Evolutionary conservation across 2,797 vertebrate genomes (phyloP).

Genomic region (Linurgus olivaceus): DNA sequence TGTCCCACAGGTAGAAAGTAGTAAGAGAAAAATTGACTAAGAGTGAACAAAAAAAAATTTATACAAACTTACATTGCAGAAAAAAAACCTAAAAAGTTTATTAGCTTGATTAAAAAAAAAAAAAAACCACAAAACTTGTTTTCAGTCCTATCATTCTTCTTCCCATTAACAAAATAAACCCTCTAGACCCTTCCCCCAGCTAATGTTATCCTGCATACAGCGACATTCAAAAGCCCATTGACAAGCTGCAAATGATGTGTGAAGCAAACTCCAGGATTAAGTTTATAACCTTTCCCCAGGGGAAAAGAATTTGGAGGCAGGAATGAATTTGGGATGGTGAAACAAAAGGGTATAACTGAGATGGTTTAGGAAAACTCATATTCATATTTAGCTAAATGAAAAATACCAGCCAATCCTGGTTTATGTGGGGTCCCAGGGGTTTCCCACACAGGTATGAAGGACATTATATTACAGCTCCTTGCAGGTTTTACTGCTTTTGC

Average conservation of each 20-base stretch:
- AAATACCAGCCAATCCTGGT: not conserved
- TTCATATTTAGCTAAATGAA: constrained; percentile 32
- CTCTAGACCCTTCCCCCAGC: not conserved
- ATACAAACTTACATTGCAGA: not conserved
- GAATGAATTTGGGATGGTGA: not conserved
- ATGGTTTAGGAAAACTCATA: constrained; percentile 18
- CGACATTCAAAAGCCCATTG: constrained; percentile 36
- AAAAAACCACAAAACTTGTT: not conserved
- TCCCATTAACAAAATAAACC: not conserved
- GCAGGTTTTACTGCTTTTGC: constrained; percentile 48
- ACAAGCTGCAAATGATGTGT: constrained; percentile 69
- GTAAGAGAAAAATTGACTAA: not conserved
- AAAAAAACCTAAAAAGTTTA: not conserved
- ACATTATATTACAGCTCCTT: not conserved
- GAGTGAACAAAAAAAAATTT: not conserved
- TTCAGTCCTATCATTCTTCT: not conserved
- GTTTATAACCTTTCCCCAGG: constrained; percentile 58
- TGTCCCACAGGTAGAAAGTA: not conserved
- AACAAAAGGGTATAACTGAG: constrained; percentile 27
- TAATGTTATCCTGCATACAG: constrained; percentile 20
- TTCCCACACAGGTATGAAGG: not conserved
- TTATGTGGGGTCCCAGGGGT: not conserved
- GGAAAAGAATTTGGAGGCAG: constrained; percentile 34
- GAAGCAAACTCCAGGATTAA: constrained; percentile 64
- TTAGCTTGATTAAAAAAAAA: not conserved